Percentiles rank a stretch among this genome's conserved stretches.
Evolutionary conservation across 2,797 vertebrate genomes (phyloP).

Genomic region (Sphenodon punctatus): DNA sequence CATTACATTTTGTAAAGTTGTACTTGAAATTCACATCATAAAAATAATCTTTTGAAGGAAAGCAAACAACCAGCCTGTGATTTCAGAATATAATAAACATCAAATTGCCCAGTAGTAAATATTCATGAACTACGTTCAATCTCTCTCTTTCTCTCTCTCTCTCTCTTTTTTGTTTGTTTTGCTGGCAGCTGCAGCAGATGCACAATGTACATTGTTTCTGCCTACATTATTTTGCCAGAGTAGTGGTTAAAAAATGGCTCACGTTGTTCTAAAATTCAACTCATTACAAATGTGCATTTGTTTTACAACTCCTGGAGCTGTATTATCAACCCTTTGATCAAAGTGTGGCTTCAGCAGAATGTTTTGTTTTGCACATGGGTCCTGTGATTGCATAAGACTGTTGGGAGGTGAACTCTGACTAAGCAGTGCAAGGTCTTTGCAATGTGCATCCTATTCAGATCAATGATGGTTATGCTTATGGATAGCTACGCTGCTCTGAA

Average conservation of each 20-base stretch:
- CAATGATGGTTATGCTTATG: not conserved
- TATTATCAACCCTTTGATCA: constrained; percentile 20
- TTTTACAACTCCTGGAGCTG: not conserved
- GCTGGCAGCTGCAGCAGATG: constrained; percentile 55
- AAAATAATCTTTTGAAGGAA: constrained; percentile 27
- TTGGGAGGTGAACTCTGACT: not conserved
- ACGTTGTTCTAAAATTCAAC: constrained; percentile 24
- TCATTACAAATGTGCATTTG: constrained; percentile 38
- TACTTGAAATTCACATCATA: constrained; percentile 1
- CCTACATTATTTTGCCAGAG: constrained; percentile 22
- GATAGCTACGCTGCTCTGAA: not conserved
- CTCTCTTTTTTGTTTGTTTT: too few relatives aligned
- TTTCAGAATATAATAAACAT: constrained; percentile 53
- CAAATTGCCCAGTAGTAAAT: constrained; percentile 39
- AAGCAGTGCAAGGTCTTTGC: not conserved
- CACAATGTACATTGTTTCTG: constrained; percentile 4
- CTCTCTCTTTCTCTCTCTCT: too few relatives aligned
- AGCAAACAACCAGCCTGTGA: constrained; percentile 30
- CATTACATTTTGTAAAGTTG: constrained; percentile 3
- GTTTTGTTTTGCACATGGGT: constrained; percentile 14
- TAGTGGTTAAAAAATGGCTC: constrained; percentile 32
- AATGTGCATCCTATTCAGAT: not conserved
- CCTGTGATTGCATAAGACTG: constrained; percentile 7
- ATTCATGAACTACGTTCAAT: constrained; percentile 53
- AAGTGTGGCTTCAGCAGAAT: constrained; percentile 25